Conservation (phyloP, 2,797 vertebrate species). For the Urosaurus nigricauda region DNA sequence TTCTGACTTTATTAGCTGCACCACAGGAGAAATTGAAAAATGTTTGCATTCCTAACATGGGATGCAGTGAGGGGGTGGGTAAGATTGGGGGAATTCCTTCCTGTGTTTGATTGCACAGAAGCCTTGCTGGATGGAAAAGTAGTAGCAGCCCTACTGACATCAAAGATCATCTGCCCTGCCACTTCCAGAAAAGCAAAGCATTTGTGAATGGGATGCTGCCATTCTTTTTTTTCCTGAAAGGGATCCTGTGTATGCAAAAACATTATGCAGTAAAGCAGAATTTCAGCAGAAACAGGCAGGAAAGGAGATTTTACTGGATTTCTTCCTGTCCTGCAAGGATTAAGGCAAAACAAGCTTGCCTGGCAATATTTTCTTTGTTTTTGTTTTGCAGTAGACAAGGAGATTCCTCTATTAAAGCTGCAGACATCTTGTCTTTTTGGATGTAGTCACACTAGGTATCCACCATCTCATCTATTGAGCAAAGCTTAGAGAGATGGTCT, state of each 20-base stretch:
- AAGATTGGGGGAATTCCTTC: no score
- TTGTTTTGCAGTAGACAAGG: not conserved
- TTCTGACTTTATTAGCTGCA: not conserved
- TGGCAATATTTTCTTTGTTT: not conserved
- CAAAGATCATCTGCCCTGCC: not conserved
- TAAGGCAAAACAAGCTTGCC: not conserved
- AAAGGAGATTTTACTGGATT: not conserved
- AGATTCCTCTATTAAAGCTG: not conserved
- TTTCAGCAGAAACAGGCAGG: not conserved
- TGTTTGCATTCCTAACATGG: not conserved
- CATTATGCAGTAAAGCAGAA: not conserved
- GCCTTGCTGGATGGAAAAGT: not conserved
- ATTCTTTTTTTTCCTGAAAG: constrained; percentile 5
- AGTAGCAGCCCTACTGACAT: not conserved
- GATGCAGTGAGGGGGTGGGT: not conserved
- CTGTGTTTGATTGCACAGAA: not conserved
- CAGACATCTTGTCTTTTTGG: not conserved
- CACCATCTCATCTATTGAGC: not conserved
- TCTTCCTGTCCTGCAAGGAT: not conserved
- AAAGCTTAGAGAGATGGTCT: not conserved
- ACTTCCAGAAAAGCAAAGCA: constrained; percentile 5
- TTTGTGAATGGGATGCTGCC: not conserved
- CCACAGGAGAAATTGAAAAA: not conserved
- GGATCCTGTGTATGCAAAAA: not conserved
- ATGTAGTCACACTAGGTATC: no score